Evolutionary conservation across 2,113 vertebrate species (phyloP).

Genomic region (Arizona elegans): DNA sequence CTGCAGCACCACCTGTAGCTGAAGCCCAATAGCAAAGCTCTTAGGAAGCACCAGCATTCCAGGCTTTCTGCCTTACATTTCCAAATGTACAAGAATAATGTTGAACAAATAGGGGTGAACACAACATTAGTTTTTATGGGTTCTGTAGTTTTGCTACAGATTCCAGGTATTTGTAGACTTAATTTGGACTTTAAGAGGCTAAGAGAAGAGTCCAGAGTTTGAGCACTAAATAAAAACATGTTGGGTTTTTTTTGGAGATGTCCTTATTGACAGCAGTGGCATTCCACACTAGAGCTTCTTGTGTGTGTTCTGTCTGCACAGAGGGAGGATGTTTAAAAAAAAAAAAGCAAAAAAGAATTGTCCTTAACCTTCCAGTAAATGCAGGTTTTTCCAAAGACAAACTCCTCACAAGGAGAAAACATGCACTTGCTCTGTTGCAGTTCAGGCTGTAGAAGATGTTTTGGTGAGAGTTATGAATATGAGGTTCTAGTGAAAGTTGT

Average conservation of each 20-base stretch:
- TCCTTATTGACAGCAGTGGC: constrained; percentile 11
- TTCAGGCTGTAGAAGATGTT: constrained; percentile 2
- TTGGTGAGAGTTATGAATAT: constrained; percentile 8
- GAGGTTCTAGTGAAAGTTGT: constrained; percentile 28
- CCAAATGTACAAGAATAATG: constrained; percentile 60
- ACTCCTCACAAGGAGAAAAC: constrained; percentile 4
- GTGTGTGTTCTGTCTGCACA: constrained; percentile 3
- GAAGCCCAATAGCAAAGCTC: constrained; percentile 59
- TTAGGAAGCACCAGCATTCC: constrained; percentile 30
- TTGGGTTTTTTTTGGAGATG: constrained; percentile 6
- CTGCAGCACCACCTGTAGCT: constrained; percentile 58
- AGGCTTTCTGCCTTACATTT: constrained; percentile 37
- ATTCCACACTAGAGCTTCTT: constrained; percentile 15
- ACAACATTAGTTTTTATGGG: constrained; percentile 1
- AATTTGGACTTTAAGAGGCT: constrained; percentile 2
- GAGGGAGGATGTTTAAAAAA: background rate
- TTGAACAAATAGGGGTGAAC: background rate
- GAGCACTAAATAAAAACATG: constrained; percentile 23
- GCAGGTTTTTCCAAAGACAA: constrained; percentile 7
- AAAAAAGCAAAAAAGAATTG: constrained; percentile 4
- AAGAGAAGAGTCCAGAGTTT: constrained; percentile 1
- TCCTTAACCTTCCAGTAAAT: constrained; percentile 18
- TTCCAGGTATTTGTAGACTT: background rate
- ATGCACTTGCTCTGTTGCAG: constrained; percentile 16
- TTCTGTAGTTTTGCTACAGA: background rate